Base-by-base conservation (phyloP, 1,140 invertebrate genomes). In the Lasioglossum baleicum region DNA sequence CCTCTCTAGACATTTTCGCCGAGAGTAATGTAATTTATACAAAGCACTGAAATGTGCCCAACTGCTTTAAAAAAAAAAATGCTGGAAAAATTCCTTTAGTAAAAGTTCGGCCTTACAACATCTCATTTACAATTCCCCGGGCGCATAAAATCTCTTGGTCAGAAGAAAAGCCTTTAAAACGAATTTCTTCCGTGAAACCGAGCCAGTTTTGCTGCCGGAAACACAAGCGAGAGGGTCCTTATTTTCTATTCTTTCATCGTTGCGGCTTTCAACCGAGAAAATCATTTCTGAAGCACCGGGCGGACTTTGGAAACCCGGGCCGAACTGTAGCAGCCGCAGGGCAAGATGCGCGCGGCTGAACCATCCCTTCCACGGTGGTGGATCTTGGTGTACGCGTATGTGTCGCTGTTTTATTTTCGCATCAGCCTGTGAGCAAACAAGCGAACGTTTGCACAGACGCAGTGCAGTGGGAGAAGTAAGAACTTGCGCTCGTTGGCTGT, bases 401-500 rank as follows among this genome's bases (percentile, higher is more conserved):
- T 56, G 68, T 51, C 2, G 61, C n/a, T 48, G 17, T 79, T 63
- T 60, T 72, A 61, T 67, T 74, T 66, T 72, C 51, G 68, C 77
- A 80, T 75, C 72, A 53, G 42, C 40, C 64, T 61, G 78, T 53
- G 61, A 58, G 61, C 70, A 53, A 65, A 53, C 31, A 56, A 35
- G n/a, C 48, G 40, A 22, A 78, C 35, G 76, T 15, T 51, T 7
- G 61, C 20, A 42, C 13, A 48, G 44, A 48, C 22, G 35, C 51
- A 35, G 35, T 5, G 22, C 67, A 35, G 31, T 8, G 44, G 8
- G 15, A 15, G 44, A 7, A 44, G 40, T 8, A 53, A 53, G 78
- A 68, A 74, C 60, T 74, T 74, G 75, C 42, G 63, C 78, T 68
- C 78, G 78, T 20, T 64, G 15, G 71, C 78, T 61, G 51, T 56